A percentile compares a stretch with the other conserved stretches of the same genome.
phyloP scores from a whole-genome alignment of 2,797 vertebrate species.

The Galagoides demidoff region DNA sequence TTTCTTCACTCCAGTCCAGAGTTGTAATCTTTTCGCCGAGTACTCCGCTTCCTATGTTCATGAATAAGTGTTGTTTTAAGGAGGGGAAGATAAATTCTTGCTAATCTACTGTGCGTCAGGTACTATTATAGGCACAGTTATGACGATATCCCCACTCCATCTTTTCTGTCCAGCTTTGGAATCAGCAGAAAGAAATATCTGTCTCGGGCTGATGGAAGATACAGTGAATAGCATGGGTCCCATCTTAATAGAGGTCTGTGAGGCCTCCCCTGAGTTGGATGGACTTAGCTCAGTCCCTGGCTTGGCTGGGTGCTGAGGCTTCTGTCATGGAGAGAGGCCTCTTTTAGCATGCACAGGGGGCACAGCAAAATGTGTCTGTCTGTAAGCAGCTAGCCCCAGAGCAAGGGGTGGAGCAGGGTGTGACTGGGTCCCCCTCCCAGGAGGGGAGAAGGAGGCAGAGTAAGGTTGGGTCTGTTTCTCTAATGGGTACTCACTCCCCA shows the following conservation, averaged over 20 bases:
- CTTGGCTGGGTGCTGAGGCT: not conserved
- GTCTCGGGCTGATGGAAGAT: not conserved
- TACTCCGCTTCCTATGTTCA: not conserved
- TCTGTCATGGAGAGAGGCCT: not conserved
- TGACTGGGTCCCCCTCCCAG: not conserved
- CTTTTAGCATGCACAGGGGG: rapidly evolving
- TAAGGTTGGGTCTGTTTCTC: not conserved
- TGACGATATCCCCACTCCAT: not conserved
- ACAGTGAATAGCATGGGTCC: not conserved
- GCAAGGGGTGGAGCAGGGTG: not conserved
- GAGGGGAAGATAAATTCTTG: not conserved
- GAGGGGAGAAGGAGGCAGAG: not conserved
- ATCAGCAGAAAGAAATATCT: not conserved
- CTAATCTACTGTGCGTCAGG: not conserved
- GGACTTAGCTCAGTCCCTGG: not conserved
- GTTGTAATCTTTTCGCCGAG: not conserved
- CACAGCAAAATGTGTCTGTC: no score
- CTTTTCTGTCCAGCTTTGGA: not conserved
- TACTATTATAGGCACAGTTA: not conserved
- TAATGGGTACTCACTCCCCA: not conserved
- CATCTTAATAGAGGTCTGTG: not conserved
- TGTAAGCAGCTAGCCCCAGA: not conserved
- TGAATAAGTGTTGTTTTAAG: not conserved
- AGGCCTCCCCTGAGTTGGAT: not conserved
- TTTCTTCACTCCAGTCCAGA: not conserved